A percentile compares a stretch with the other conserved stretches of the same genome.
Conservation (phyloP, 2,888 invertebrate genomes). For the Tenthredo notha region DNA sequence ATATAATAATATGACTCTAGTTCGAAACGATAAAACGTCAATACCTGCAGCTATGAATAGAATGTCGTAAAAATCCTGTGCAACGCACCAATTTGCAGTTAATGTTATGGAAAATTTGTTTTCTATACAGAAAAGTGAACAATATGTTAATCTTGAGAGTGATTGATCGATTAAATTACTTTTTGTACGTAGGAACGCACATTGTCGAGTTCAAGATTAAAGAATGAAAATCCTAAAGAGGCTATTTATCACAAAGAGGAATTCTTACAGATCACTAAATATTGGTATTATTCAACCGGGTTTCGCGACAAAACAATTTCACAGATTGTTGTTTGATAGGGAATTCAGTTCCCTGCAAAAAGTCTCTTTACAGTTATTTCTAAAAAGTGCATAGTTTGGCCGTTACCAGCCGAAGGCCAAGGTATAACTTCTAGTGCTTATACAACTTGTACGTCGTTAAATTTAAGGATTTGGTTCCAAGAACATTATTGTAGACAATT, state of each 20-base stretch:
- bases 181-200: background rate
- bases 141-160: background rate
- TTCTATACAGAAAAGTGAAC: background rate
- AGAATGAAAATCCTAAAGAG: background rate
- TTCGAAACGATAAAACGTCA: background rate
- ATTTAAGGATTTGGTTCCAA: too few species aligned
- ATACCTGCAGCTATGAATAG: background rate
- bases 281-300: background rate
- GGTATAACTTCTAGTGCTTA: too few species aligned
- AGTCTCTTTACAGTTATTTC: background rate
- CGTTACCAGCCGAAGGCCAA: too few species aligned
- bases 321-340: too few species aligned
- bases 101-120: slow-evolving; percentile 38
- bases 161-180: background rate
- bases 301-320: too few species aligned
- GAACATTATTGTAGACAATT: too few species aligned
- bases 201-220: background rate
- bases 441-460: too few species aligned
- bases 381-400: background rate
- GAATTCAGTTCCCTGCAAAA: too few species aligned
- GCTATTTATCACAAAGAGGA: background rate
- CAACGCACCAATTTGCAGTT: slow-evolving; percentile 7
- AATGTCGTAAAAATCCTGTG: background rate
- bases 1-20: background rate
- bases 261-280: background rate